phyloP scores from a whole-genome alignment of 2,888 invertebrate species.

The Cyclophora punctaria region DNA sequence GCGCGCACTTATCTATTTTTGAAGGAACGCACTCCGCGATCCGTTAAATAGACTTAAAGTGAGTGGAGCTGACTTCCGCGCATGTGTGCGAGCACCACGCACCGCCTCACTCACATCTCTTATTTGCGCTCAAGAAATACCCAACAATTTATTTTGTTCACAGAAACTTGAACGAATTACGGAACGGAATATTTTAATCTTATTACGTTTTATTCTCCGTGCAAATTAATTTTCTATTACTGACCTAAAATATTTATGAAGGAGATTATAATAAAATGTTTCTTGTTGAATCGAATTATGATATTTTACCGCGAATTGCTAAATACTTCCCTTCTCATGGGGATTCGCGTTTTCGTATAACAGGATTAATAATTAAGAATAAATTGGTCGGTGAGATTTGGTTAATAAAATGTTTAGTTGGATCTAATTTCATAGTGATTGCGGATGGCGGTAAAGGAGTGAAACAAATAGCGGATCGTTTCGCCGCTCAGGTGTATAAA shows the following conservation, averaged over 20 bases:
- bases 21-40: conserved; percentile 58
- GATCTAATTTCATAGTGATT: no score
- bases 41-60: conserved; percentile 64
- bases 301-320: conserved; percentile 4
- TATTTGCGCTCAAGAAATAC: conserved; percentile 39
- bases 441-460: no score
- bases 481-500: conserved; percentile 14
- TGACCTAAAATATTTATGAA: conserved; percentile 19
- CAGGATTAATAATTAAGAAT: background rate
- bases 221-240: conserved; percentile 22
- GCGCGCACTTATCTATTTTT: conserved; percentile 62
- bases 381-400: no score
- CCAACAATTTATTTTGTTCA: conserved; percentile 38
- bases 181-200: conserved; percentile 16
- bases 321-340: background rate
- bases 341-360: background rate
- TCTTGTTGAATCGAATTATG: conserved; percentile 8
- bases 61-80: conserved; percentile 62
- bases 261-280: conserved; percentile 18
- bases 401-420: no score
- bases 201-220: conserved; percentile 12
- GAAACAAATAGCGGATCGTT: background rate
- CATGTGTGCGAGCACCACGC: conserved; percentile 57
- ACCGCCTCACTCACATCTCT: conserved; percentile 48
- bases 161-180: conserved; percentile 22